Evolutionary conservation across 2,888 invertebrate genomes (phyloP).

Genomic region (Liodrosophila aerea): DNA sequence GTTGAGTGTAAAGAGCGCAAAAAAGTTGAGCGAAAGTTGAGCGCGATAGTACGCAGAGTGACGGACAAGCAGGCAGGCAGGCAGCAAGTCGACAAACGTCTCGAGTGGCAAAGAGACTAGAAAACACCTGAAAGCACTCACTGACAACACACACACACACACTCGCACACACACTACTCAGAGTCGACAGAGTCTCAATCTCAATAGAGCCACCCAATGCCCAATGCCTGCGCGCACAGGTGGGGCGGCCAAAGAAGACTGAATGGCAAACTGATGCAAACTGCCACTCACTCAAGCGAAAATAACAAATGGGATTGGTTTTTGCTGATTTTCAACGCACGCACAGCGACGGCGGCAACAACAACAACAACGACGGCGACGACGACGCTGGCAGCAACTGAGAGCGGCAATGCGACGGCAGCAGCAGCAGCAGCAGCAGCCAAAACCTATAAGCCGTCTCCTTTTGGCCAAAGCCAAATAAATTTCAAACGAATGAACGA

Average conservation of each 20-base stretch:
- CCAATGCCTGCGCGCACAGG: constrained; percentile 61
- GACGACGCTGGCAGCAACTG: constrained; percentile 31
- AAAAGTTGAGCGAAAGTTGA: constrained; percentile 29
- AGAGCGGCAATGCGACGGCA: constrained; percentile 46
- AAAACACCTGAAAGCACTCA: constrained; percentile 72
- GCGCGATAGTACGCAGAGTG: constrained; percentile 56
- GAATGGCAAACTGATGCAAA: constrained; percentile 80
- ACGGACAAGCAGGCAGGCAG: constrained; percentile 49
- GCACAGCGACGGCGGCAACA: constrained; percentile 47
- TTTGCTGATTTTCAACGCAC: constrained; percentile 81
- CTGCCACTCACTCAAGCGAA: constrained; percentile 82
- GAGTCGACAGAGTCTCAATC: constrained; percentile 7
- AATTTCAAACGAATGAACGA: constrained; percentile 78
- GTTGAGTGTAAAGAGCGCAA: constrained; percentile 49
- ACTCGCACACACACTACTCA: constrained; percentile 6
- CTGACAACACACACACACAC: constrained; percentile 32
- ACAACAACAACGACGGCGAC: constrained; percentile 27
- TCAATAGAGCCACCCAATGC: constrained; percentile 34
- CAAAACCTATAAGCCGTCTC: constrained; percentile 81
- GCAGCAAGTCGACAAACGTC: constrained; percentile 27
- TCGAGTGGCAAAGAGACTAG: constrained; percentile 53
- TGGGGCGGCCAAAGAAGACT: constrained; percentile 67
- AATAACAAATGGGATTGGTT: constrained; percentile 83
- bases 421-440: constrained; percentile 48
- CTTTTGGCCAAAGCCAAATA: constrained; percentile 81